Conservation (phyloP, 2,797 vertebrate genomes). For the Buphagus erythrorhynchus region DNA sequence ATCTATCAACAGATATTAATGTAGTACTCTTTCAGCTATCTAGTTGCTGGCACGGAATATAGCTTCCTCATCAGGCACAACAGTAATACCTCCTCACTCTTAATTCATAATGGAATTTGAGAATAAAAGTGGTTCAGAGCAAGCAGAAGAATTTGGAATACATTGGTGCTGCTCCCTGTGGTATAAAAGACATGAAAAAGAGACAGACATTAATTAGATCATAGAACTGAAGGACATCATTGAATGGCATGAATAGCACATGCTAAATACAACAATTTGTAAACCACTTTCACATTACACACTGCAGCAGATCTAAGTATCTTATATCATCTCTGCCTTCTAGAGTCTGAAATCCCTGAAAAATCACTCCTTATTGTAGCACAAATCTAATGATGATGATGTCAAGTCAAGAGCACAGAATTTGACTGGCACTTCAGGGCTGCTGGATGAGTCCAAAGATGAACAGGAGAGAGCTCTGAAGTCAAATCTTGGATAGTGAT, state of each 20-base stretch:
- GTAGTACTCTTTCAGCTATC: background rate
- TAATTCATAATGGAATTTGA: background rate
- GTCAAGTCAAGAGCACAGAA: background rate
- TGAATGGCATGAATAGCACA: background rate
- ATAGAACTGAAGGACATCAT: background rate
- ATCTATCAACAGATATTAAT: background rate
- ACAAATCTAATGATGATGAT: background rate
- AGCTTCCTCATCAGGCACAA: background rate
- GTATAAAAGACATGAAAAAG: background rate
- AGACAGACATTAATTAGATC: background rate
- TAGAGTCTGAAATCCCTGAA: background rate
- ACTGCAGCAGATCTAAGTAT: background rate
- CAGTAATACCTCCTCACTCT: background rate
- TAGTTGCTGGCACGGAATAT: background rate
- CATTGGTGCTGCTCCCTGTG: background rate
- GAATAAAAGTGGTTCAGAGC: background rate
- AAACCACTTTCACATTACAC: background rate
- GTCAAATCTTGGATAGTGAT: background rate
- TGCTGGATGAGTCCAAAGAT: background rate
- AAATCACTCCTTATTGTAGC: background rate
- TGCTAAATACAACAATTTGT: background rate
- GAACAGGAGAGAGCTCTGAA: slow-evolving; percentile 1
- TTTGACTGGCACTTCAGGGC: background rate
- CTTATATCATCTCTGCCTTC: background rate
- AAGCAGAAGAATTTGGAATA: background rate